Conservation (phyloP, 30 jellyfish, hydroid and myxozoan genomes). For the Chrysaora quinquecirrha region DNA sequence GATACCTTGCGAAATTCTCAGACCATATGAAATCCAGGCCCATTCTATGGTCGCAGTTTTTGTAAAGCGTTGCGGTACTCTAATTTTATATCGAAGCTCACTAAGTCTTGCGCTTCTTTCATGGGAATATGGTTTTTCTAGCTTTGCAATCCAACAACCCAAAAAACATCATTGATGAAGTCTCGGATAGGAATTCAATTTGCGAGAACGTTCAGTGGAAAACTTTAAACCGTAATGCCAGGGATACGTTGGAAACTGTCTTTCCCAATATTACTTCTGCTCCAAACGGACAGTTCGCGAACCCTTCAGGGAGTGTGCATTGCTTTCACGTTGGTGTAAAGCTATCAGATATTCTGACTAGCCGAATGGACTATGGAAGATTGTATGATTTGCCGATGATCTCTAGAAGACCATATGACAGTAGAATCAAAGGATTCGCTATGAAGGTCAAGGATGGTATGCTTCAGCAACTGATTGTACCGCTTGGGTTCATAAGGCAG, state of each 20-base stretch:
- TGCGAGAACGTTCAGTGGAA: slow-evolving; percentile 50
- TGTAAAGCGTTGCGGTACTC: too few relatives aligned
- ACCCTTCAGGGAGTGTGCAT: background rate
- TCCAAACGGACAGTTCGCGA: slow-evolving; percentile 38
- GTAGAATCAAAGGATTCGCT: slow-evolving; percentile 40
- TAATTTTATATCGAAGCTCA: too few relatives aligned
- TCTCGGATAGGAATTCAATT: background rate
- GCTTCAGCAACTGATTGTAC: slow-evolving; percentile 26
- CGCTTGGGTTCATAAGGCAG: slow-evolving; percentile 37
- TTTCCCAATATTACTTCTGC: background rate
- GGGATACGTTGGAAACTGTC: background rate
- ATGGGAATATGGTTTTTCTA: too few relatives aligned
- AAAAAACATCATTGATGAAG: slow-evolving; percentile 23
- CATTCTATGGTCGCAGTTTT: too few relatives aligned
- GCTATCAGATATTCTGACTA: slow-evolving; percentile 18
- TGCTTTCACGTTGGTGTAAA: slow-evolving; percentile 52
- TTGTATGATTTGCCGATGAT: slow-evolving; percentile 47
- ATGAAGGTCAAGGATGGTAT: slow-evolving; percentile 19
- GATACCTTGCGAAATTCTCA: too few relatives aligned
- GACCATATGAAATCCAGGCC: too few relatives aligned
- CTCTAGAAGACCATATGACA: slow-evolving; percentile 16
- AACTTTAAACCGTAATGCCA: slow-evolving; percentile 32
- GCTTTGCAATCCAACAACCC: background rate
- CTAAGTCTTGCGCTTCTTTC: too few relatives aligned
- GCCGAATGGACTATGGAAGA: slow-evolving; percentile 12